Evolutionary conservation across 2,888 invertebrate genomes (phyloP).

Genomic region (Oithona nana): DNA sequence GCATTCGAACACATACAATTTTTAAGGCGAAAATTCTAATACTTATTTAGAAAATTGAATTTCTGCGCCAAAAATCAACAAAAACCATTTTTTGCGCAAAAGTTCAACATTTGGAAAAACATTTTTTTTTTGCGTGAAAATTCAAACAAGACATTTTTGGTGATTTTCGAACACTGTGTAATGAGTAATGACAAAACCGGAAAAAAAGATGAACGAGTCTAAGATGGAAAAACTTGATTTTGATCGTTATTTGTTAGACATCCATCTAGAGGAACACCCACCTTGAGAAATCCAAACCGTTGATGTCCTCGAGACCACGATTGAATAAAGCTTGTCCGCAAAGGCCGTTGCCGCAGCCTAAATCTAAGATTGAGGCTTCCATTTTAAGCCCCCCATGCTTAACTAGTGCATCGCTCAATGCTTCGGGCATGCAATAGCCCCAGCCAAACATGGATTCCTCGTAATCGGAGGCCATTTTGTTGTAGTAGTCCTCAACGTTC

Average conservation of each 20-base stretch:
- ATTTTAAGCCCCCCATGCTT: not conserved
- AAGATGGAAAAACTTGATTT: too few species aligned
- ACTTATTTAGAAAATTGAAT: too few species aligned
- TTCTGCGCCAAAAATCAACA: too few species aligned
- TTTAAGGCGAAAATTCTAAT: too few species aligned
- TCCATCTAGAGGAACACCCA: not conserved
- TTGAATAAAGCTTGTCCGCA: not conserved
- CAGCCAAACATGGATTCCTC: not conserved
- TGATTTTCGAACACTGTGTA: too few species aligned
- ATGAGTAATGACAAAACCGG: too few species aligned
- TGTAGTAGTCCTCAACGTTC: constrained; percentile 1
- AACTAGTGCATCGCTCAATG: not conserved
- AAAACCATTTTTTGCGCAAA: too few species aligned
- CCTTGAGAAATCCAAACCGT: constrained; percentile 1
- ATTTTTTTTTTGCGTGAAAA: too few species aligned
- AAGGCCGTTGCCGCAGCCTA: constrained; percentile 12
- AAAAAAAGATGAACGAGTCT: too few species aligned
- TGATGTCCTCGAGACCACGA: not conserved
- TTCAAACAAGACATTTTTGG: too few species aligned
- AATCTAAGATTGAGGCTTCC: not conserved
- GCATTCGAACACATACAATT: too few species aligned
- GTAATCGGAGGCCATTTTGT: not conserved
- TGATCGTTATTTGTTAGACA: not conserved
- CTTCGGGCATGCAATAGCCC: constrained; percentile 4
- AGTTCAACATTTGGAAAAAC: too few species aligned